These are phyloP conservation scores for Pluvianellus socialis DNA, from an alignment of 2,113 vertebrate species.

Conservation along the genomic window DNA sequence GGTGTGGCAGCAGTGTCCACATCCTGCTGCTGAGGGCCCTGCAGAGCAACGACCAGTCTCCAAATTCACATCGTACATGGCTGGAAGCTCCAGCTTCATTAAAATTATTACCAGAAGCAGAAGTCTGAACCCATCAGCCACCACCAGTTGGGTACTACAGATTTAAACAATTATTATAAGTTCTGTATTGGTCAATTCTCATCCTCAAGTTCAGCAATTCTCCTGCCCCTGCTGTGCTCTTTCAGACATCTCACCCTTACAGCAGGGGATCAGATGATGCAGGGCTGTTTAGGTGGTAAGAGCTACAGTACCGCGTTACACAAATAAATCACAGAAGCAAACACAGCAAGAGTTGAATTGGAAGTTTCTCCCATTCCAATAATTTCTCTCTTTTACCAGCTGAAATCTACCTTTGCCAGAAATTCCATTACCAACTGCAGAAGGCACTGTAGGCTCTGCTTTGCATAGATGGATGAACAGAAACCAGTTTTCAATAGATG, in stretches of 20 bases:
- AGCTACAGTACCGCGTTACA: not conserved
- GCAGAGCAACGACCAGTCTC: not conserved
- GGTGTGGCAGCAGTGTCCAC: not conserved
- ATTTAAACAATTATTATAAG: slow-evolving; percentile 10
- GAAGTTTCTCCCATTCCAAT: not conserved
- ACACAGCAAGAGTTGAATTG: slow-evolving; percentile 31
- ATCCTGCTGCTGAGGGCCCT: not conserved
- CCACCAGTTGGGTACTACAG: not conserved
- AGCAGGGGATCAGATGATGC: slow-evolving; percentile 20
- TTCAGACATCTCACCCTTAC: slow-evolving; percentile 17
- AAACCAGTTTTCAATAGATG: not conserved
- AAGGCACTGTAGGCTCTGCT: not conserved
- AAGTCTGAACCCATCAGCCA: slow-evolving; percentile 17
- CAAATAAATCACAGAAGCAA: slow-evolving; percentile 35
- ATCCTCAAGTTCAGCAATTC: slow-evolving; percentile 16
- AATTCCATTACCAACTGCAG: slow-evolving; percentile 13
- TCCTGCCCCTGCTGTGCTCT: slow-evolving; percentile 16
- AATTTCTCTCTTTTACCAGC: not conserved
- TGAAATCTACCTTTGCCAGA: slow-evolving; percentile 35
- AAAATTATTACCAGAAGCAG: slow-evolving; percentile 34
- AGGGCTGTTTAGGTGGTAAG: slow-evolving; percentile 15
- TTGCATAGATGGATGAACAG: not conserved
- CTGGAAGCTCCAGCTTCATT: slow-evolving; percentile 31
- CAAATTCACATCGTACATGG: not conserved
- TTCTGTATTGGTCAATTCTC: slow-evolving; percentile 6